Base-by-base conservation (phyloP, 2,113 vertebrate genomes). In the Nipponia nippon region DNA sequence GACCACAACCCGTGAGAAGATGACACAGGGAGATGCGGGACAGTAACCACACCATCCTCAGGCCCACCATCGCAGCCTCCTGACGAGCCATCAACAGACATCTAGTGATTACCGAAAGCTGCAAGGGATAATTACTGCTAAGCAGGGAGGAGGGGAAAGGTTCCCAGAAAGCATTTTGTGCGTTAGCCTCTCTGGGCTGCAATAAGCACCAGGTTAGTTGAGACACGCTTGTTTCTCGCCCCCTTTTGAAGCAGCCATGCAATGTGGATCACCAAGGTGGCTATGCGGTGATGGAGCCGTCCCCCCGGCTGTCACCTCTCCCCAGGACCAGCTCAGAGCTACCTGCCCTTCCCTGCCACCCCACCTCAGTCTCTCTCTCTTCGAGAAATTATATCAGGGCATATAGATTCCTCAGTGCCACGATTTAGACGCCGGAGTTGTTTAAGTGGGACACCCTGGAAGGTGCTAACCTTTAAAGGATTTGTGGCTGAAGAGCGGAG, bases 401-500 rank as follows among this genome's bases (percentile, higher is more conserved):
- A 1, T 2, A 20, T 0, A 38, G 84, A 42, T 18, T 69, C 73
- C 73, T 77, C 83, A 62, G 62, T 1, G 3, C 34, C 44, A 6
- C 4, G 1, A 30, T 30, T 50, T 10, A 29, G 55, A 30, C 2
- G 17, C 38, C 1, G 9, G 62, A 76, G 89, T 9, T 22, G 36
- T 76, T 80, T 14, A 21, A 59, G 67, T 1, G 9, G 96, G 83
- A 78, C 34, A 32, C 27, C 71, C 81, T 32, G 34, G 73, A 83
- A 84, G 91, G 80, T 46, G 47, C 40, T 29, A 66, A 90, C 44
- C 84, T 91, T 65, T 71, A 87, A 83, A 86, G 86, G 90, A 71
- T 77, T 62, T 83, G 94, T 52, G 84, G 93, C 56, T 94, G 94
- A 70, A 82, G 94, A 97, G 93, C 46, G 18, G 91, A 84, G 93